Percentiles rank a stretch among this genome's conserved stretches.
Conservation (phyloP, 1,140 invertebrate genomes). For the Drosophila santomea region DNA sequence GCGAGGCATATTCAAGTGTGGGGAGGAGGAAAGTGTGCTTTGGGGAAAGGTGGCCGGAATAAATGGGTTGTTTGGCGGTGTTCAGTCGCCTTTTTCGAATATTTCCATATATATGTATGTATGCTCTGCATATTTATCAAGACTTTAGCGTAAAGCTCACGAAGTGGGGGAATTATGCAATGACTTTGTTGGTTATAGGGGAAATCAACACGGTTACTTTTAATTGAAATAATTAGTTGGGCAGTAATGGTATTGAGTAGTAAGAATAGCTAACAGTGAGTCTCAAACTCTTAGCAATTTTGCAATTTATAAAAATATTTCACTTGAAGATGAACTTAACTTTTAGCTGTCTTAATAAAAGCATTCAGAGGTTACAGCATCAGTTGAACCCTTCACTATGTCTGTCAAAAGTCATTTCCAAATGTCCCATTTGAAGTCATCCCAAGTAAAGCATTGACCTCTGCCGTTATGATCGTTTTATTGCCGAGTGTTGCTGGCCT, state of each 20-base stretch:
- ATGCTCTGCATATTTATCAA: slow-evolving; percentile 37
- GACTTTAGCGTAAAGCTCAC: neutral
- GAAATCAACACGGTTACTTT: slow-evolving; percentile 13
- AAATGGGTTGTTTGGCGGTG: slow-evolving; percentile 70
- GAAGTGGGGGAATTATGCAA: slow-evolving; percentile 20
- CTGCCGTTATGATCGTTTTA: slow-evolving; percentile 9
- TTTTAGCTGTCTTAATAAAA: neutral
- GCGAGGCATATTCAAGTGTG: neutral
- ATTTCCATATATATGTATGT: slow-evolving; percentile 27
- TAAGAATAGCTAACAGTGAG: neutral
- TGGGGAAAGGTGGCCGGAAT: slow-evolving; percentile 35
- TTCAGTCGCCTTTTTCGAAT: slow-evolving; percentile 25
- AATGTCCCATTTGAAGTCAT: slow-evolving; percentile 34
- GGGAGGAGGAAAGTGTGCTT: neutral
- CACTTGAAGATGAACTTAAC: neutral
- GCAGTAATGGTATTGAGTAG: slow-evolving; percentile 2
- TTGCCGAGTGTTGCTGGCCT: neutral
- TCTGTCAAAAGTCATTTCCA: slow-evolving; percentile 11
- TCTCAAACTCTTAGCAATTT: no score
- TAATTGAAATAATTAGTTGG: slow-evolving; percentile 14
- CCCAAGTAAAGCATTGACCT: neutral
- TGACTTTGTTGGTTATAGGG: slow-evolving; percentile 6
- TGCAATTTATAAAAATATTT: no score
- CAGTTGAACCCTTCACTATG: slow-evolving; percentile 27
- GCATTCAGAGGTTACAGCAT: neutral